Base-by-base conservation (phyloP, 1,140 invertebrate species). In the Drosophila navojoa region DNA sequence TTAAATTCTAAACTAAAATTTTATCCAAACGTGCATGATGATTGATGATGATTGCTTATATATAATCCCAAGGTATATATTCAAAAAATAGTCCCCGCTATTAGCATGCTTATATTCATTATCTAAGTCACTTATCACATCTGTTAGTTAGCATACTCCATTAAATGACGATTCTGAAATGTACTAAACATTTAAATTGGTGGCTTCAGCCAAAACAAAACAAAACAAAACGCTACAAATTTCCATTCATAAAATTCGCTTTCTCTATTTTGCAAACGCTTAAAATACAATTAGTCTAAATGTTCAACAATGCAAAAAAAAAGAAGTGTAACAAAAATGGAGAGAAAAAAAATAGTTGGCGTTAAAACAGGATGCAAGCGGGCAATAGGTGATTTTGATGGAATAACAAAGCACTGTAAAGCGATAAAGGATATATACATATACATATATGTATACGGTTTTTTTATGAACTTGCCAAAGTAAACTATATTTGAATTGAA, bases 251-350 rank as follows among this genome's bases (percentile, higher is more conserved):
- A 22, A 10, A 10, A 15, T 19, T 57, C 22, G 6, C 27, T 57
- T 16, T 44, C 6, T 29, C n/a, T 22, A 44, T 44, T 57, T 44
- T 45, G 22, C n/a, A 15, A 59, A 47, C 57, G 42, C 13, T 47
- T 59, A 47, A 59, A 59, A 59, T 59, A 47, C 57, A 59, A 59
- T 59, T 59, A 59, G 42, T 22, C 6, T 13, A 47, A 42, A 29
- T 59, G 57, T 47, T 59, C 19, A 13, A 32, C 57, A 45, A 13
- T n/a, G 13, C 27, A n/a, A 15, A 44, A 54, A 16, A 15, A 42
- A 54, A 16, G 6, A 25, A 57, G 1, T 5, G 1, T 22, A 22
- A 22, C n/a, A 15, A 15, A 15, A 15, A 44, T 15, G 15, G 29
- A 38, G 22, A 4, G 7, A 9, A 29, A 7, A 53, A 16, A 19